Evolutionary conservation across 2,113 vertebrate genomes (phyloP).

Genomic region (Peromyscus maniculatus): DNA sequence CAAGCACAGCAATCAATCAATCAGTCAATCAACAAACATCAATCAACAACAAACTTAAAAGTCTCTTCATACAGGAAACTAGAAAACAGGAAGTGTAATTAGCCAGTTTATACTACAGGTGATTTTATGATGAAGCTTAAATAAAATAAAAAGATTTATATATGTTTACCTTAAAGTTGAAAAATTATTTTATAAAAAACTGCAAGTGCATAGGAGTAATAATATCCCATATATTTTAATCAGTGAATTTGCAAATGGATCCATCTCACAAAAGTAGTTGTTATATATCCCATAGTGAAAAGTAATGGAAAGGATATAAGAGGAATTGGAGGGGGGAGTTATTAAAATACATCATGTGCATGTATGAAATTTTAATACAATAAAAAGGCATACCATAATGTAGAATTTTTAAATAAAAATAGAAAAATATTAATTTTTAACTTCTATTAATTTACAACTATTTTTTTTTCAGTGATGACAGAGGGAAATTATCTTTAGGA

Average conservation of each 20-base stretch:
- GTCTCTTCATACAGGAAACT: background rate
- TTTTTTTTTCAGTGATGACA: background rate
- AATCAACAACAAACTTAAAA: background rate
- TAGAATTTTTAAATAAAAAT: conserved; percentile 42
- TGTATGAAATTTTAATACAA: background rate
- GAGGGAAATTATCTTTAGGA: background rate
- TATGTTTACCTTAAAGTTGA: background rate
- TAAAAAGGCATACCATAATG: background rate
- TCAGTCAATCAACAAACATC: background rate
- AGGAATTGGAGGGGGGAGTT: background rate
- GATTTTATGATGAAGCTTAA: conserved; percentile 7
- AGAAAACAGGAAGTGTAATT: background rate
- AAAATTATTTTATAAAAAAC: conserved; percentile 40
- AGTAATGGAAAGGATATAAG: no score
- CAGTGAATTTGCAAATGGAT: conserved; percentile 30
- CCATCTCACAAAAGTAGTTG: background rate
- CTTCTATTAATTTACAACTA: conserved; percentile 43
- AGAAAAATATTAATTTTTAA: background rate
- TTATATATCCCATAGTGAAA: background rate
- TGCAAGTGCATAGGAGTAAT: background rate
- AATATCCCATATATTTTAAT: conserved; percentile 18
- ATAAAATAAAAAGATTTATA: background rate
- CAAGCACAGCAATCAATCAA: background rate
- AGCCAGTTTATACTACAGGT: background rate
- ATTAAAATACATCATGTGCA: no score